These are phyloP conservation scores for Nomada ruficornis DNA, from an alignment of 2,888 invertebrate genomes.

Conservation along the genomic window DNA sequence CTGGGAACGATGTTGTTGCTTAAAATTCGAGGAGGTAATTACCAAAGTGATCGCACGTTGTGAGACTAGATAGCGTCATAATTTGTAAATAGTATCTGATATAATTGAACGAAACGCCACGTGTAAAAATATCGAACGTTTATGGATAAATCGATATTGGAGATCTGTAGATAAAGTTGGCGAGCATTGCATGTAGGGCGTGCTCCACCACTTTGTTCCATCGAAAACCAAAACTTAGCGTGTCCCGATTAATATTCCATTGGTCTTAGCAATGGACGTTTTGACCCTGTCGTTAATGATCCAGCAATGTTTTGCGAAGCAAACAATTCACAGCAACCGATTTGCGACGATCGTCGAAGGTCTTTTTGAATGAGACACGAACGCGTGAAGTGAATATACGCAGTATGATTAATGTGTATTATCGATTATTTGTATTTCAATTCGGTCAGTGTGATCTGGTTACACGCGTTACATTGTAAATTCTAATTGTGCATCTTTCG, in stretches of 20 bases:
- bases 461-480: background rate
- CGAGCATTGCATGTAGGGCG: background rate
- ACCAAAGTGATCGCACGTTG: slow-evolving; percentile 48
- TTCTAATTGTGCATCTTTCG: background rate
- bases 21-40: slow-evolving; percentile 34
- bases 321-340: background rate
- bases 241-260: background rate
- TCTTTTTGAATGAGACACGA: background rate
- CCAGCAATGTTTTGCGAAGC: background rate
- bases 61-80: slow-evolving; percentile 61
- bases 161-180: slow-evolving; percentile 46
- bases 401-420: background rate
- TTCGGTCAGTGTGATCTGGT: background rate
- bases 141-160: slow-evolving; percentile 41
- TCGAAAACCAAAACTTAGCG: background rate
- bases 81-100: slow-evolving; percentile 69
- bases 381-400: background rate
- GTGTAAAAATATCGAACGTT: slow-evolving; percentile 44
- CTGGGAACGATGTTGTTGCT: slow-evolving; percentile 42
- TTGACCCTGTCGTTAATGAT: background rate
- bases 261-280: background rate
- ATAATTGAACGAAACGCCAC: slow-evolving; percentile 31
- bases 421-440: background rate
- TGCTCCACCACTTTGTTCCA: slow-evolving; percentile 6
- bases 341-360: background rate